Conservation (phyloP, 2,888 invertebrate genomes). For the Mythimna albipuncta region DNA sequence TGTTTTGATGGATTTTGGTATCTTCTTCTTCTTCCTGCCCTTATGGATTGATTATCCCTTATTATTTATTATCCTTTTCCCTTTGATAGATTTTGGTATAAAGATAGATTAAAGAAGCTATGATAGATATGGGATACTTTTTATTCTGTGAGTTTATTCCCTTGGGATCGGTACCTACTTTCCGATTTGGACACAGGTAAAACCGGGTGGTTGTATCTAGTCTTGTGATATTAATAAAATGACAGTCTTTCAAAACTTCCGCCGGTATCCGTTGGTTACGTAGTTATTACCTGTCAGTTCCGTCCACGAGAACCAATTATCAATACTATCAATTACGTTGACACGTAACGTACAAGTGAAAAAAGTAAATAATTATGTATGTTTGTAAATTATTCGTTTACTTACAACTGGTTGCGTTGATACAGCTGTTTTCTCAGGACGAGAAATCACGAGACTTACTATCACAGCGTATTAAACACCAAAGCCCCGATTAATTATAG, state of each 20-base stretch:
- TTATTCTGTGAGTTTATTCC: no score
- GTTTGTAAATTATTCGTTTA: slow-evolving; percentile 47
- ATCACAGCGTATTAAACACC: background rate
- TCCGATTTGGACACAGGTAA: background rate
- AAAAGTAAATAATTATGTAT: slow-evolving; percentile 49
- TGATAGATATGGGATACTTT: no score
- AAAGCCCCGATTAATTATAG: background rate
- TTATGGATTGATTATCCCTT: no score
- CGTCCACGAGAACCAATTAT: slow-evolving; percentile 27
- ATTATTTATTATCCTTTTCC: no score
- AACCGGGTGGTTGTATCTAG: background rate
- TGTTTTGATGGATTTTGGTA: no score
- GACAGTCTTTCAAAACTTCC: slow-evolving; percentile 59
- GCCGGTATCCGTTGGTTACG: slow-evolving; percentile 36
- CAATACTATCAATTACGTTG: slow-evolving; percentile 41
- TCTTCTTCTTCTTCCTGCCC: no score
- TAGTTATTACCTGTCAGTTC: slow-evolving; percentile 47
- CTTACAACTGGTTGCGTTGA: slow-evolving; percentile 47
- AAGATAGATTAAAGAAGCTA: no score
- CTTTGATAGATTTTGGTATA: no score
- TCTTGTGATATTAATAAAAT: slow-evolving; percentile 52
- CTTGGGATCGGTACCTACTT: no score
- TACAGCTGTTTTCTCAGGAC: slow-evolving; percentile 31
- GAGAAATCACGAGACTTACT: slow-evolving; percentile 4
- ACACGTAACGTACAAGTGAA: slow-evolving; percentile 46